Percentiles rank a stretch among this genome's conserved stretches.
phyloP scores from a whole-genome alignment of 2,113 vertebrate genomes.

The Taxidea taxus region DNA sequence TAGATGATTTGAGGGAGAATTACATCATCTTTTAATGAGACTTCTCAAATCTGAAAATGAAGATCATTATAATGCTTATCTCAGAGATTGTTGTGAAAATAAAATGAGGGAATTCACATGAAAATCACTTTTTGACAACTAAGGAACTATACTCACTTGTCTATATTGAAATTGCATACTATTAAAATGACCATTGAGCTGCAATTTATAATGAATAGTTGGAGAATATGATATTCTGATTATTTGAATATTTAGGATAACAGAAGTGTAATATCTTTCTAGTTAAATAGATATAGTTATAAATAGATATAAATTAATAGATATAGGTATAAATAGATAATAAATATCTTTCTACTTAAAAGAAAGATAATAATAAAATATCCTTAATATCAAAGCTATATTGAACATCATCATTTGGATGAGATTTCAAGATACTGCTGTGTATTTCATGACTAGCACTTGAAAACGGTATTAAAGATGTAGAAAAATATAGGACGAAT shows the following conservation, averaged over 20 bases:
- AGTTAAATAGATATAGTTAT: no score
- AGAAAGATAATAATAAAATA: neutral
- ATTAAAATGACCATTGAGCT: neutral
- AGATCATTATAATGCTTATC: neutral
- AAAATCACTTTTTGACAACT: neutral
- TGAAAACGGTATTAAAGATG: neutral
- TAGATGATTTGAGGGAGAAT: neutral
- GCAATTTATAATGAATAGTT: neutral
- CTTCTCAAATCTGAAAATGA: neutral
- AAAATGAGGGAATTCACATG: neutral
- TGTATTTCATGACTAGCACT: neutral
- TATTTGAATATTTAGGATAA: conserved; percentile 6
- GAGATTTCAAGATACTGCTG: neutral
- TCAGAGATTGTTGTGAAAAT: neutral
- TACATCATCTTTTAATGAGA: neutral
- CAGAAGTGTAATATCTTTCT: neutral
- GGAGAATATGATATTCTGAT: neutral
- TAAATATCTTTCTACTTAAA: neutral
- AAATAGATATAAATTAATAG: no score
- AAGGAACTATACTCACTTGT: neutral
- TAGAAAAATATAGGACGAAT: neutral
- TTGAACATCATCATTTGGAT: neutral
- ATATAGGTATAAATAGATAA: no score
- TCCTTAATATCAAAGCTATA: neutral
- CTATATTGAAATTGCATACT: neutral